phyloP scores from a whole-genome alignment of 2,113 vertebrate species.

The Lasiurus cinereus region DNA sequence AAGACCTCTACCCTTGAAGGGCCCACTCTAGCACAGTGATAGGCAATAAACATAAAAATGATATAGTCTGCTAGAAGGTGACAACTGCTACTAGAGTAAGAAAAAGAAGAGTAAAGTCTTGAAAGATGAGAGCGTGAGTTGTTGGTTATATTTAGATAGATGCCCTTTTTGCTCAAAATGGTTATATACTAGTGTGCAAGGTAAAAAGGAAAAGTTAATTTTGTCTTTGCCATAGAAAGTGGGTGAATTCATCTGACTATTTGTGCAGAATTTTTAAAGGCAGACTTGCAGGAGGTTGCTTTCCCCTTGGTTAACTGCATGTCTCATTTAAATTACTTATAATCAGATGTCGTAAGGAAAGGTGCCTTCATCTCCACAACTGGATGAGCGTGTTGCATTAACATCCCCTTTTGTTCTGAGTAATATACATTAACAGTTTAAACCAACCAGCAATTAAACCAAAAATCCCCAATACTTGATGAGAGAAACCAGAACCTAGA shows the following conservation, averaged over 20 bases:
- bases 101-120: not conserved
- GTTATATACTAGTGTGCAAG: not conserved
- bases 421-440: not conserved
- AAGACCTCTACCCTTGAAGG: not conserved
- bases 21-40: not conserved
- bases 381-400: not conserved
- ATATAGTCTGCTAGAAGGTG: not conserved
- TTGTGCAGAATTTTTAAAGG: not conserved
- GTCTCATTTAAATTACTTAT: not conserved
- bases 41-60: not conserved
- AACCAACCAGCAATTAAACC: not conserved
- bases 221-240: not conserved
- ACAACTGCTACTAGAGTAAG: not conserved
- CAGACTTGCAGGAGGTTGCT: not conserved
- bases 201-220: conserved; percentile 38
- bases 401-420: not conserved
- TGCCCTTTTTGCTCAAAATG: not conserved
- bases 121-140: not conserved
- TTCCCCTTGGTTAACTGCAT: not conserved
- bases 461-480: not conserved
- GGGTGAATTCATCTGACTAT: not conserved
- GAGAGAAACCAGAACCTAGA: not conserved
- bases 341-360: not conserved
- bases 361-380: not conserved
- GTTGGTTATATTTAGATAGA: not conserved